Base-by-base conservation (phyloP, 2,113 vertebrate genomes). In the Echinops telfairi region DNA sequence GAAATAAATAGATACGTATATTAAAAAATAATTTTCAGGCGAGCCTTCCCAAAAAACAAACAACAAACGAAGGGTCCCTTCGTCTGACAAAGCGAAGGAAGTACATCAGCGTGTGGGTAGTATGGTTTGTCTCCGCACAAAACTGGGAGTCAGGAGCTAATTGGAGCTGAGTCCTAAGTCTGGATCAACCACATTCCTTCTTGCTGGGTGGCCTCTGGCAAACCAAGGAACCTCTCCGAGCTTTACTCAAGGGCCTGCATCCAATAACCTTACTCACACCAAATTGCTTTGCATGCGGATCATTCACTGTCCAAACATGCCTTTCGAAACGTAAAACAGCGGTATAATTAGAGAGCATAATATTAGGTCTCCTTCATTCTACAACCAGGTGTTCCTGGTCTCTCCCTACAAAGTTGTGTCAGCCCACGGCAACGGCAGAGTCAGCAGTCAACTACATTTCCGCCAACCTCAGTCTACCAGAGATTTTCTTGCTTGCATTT, bases 161-260 rank as follows among this genome's bases (percentile, higher is more conserved):
- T 91, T 53, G 87, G 95, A 91, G 78, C 82, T n/a, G 25, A 75
- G 62, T 77, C 91, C 92, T 86, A 94, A 81, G 87, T 87, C 77
- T 86, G 73, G 68, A 57, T 93, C 77, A 77, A 83, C 64, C 93
- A 93, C 78, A 90, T 33, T 86, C 73, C 14, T 71, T 83, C 75
- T 17, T 71, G 73, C 70, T 94, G 80, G 91, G 95, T 75, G 89
- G 89, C 86, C 80, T 82, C 91, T 2, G 1, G 89, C 84, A 95
- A 94, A 75, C 40, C 16, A 16, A 47, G 77, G 81, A 91, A 83
- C 53, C 73, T 78, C 89, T 62, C 73, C 43, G 33, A n/a, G 23
- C 47, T 92, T 91, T 79, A 89, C 79, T 91, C 83, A 87, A 77
- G 43, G 89, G 94, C 88, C 83, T 92, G 53, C 22, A 86, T 20